These are phyloP conservation scores for Ameiurus melas DNA, from an alignment of 2,113 vertebrate genomes.

Conservation along the genomic window DNA sequence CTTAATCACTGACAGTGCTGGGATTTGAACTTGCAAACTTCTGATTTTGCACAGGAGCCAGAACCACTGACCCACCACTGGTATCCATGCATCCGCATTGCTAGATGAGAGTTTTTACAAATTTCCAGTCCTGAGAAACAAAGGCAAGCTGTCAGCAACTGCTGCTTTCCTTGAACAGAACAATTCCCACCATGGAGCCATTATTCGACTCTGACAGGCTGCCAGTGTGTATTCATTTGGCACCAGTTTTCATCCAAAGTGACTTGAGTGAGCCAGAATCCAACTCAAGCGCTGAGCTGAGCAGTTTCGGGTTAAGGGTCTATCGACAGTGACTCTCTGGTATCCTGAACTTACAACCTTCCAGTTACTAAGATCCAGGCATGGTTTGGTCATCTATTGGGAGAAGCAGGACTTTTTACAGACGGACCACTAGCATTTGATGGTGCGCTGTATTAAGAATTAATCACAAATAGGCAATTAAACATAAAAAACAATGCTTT, in stretches of 20 bases:
- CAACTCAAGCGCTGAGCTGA: not conserved
- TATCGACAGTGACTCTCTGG: not conserved
- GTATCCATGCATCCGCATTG: too few species aligned
- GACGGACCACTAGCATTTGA: not conserved
- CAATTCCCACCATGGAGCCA: constrained; percentile 15
- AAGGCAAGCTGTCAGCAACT: constrained; percentile 4
- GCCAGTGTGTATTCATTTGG: not conserved
- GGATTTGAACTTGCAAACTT: not conserved
- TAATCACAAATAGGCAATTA: not conserved
- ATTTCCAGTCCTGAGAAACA: not conserved
- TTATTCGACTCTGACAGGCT: constrained; percentile 5
- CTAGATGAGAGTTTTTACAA: not conserved
- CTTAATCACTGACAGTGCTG: not conserved
- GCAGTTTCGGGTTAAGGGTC: not conserved
- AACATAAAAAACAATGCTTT: too few species aligned
- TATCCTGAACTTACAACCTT: not conserved
- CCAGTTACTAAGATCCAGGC: not conserved
- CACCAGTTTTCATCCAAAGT: not conserved
- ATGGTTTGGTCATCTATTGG: too few species aligned
- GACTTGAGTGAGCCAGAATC: not conserved
- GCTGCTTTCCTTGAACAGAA: not conserved
- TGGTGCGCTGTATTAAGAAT: too few species aligned
- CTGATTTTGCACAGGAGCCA: not conserved
- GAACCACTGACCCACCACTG: not conserved
- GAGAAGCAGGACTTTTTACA: not conserved